Evolutionary conservation across 1,140 invertebrate genomes (phyloP).

Genomic region (Ips nitidus): DNA sequence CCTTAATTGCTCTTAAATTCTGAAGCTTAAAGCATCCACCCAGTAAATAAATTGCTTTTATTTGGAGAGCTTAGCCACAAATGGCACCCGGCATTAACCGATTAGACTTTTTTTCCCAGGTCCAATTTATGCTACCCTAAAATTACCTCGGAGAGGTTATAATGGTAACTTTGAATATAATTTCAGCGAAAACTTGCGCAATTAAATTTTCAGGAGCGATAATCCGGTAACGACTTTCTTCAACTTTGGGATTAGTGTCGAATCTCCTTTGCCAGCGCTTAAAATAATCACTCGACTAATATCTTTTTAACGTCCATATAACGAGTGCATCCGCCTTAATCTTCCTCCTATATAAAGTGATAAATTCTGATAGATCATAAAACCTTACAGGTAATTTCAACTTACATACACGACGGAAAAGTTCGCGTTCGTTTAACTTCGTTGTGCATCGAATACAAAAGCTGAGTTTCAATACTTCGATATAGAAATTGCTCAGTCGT

Average conservation of each 20-base stretch:
- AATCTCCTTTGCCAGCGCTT: constrained; percentile 9
- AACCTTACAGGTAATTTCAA: constrained; percentile 16
- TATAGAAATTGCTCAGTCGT: constrained; percentile 21
- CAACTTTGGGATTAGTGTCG: constrained; percentile 9
- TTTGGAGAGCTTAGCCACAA: constrained; percentile 10
- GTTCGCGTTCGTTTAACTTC: constrained; percentile 14
- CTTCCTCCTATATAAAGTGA: background rate
- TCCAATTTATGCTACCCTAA: constrained; percentile 15
- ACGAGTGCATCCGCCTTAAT: background rate
- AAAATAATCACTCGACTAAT: constrained; percentile 12
- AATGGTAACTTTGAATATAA: constrained; percentile 19
- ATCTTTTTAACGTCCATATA: constrained; percentile 3
- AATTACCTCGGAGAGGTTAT: constrained; percentile 21
- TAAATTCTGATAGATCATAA: constrained; percentile 1
- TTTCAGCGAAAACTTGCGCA: constrained; percentile 19
- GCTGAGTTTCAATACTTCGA: constrained; percentile 16
- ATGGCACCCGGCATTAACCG: constrained; percentile 6
- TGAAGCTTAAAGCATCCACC: background rate
- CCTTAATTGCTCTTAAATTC: constrained; percentile 2
- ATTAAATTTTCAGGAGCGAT: constrained; percentile 19
- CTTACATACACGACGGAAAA: constrained; percentile 3
- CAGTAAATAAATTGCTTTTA: constrained; percentile 2
- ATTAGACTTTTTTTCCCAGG: constrained; percentile 11
- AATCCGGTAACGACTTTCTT: constrained; percentile 21
- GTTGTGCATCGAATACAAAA: constrained; percentile 11